Base-by-base conservation (phyloP, 2,113 vertebrate species). In the Vidua chalybeata region DNA sequence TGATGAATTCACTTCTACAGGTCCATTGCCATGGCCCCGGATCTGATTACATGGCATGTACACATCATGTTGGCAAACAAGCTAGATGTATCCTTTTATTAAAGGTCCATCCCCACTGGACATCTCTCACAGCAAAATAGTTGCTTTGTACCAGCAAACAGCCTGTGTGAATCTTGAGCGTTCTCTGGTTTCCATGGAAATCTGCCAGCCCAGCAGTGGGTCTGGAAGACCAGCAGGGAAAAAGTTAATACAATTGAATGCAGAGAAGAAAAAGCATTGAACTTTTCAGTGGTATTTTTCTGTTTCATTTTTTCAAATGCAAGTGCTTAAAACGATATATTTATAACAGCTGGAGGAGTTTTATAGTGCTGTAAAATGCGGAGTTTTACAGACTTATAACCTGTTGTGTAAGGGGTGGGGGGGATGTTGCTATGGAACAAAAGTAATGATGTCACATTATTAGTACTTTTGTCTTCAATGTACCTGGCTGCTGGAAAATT, bases 341-440 rank as follows among this genome's bases (percentile, higher is more conserved):
- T 97, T 94, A 97, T 96, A 97, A 96, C 96, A 97, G 94, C 96
- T 95, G 92, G 92, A 96, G 96, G 93, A 96, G 96, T 94, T 96
- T 94, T 96, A 94, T 87, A 94, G 83, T 4, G 11, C 84, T 84
- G 89, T 87, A 97, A 97, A 96, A 91, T 85, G 91, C 49, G 62
- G 79, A 92, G 68, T 93, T 96, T 94, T 96, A 93, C 77, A 95
- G 94, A 92, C 87, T 97, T 97, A 94, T 79, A 96, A 95, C 84
- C 88, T 95, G 87, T 96, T 96, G 90, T 96, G 66, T 94, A 90
- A 86, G 66, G 93, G 90, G 80, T 76, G 92, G 76, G 87, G 94
- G 81, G 71, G 73, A 83, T 96, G 94, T 95, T 95, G 76, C 96
- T 94, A 96, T 92, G 92, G 72, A 97, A 63, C 76, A 96, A 96